Conservation (phyloP, 1,140 invertebrate species). For the Argopecten irradians region DNA sequence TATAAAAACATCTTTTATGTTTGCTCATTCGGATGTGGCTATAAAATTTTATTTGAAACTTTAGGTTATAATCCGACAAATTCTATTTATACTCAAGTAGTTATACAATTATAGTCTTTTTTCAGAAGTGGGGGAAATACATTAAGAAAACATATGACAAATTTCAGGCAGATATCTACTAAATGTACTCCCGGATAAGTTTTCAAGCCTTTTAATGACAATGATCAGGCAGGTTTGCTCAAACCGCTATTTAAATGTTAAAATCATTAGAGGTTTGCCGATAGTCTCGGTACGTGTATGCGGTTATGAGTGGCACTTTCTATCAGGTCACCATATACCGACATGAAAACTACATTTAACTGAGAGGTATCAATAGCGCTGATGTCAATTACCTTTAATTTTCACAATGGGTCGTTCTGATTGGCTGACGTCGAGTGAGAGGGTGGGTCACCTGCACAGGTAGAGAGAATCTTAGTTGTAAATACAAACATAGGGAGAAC, state of each 20-base stretch:
- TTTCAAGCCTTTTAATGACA: conserved; percentile 23
- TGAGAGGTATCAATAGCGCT: not conserved
- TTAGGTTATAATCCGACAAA: not conserved
- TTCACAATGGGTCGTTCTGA: conserved; percentile 20
- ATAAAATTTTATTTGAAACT: conserved; percentile 5
- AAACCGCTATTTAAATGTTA: not conserved
- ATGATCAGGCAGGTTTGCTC: not conserved
- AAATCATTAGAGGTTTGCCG: not conserved
- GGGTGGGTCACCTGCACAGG: conserved; percentile 4
- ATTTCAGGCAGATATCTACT: not conserved
- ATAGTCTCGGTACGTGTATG: not conserved
- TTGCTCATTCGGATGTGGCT: not conserved
- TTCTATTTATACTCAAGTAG: not conserved
- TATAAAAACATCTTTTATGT: not conserved
- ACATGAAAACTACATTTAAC: conserved; percentile 17
- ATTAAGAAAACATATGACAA: not conserved
- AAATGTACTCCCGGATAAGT: not conserved
- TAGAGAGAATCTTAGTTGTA: not conserved
- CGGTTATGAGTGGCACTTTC: conserved; percentile 6
- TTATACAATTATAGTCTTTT: not conserved
- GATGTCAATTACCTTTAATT: not conserved
- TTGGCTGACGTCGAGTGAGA: conserved; percentile 4
- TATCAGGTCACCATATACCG: not conserved
- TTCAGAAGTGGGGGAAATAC: not conserved
- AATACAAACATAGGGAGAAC: not conserved